A percentile compares a stretch with the other conserved stretches of the same genome.
These are phyloP conservation scores for Chloroclystis v-ata DNA, from an alignment of 2,888 invertebrate species.

Conservation along the genomic window DNA sequence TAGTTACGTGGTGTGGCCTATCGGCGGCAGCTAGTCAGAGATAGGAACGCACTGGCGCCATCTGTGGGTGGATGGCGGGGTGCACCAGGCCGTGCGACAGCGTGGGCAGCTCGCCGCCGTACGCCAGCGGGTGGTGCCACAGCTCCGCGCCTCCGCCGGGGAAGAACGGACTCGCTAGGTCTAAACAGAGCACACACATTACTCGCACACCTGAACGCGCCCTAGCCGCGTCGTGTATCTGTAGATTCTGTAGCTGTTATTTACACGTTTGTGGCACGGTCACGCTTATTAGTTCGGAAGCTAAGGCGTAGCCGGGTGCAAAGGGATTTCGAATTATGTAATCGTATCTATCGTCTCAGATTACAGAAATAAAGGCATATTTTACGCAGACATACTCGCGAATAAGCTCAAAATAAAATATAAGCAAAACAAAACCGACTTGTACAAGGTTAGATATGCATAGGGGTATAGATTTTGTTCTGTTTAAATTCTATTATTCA, in stretches of 20 bases:
- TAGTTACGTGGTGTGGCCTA: slow-evolving; percentile 83
- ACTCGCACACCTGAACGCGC: slow-evolving; percentile 18
- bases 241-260: slow-evolving; percentile 46
- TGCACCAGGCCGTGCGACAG: slow-evolving; percentile 95
- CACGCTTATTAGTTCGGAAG: slow-evolving; percentile 17
- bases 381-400: too few relatives aligned
- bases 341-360: too few relatives aligned
- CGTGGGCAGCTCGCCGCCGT: slow-evolving; percentile 89
- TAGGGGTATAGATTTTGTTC: too few relatives aligned
- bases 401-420: too few relatives aligned
- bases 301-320: slow-evolving; percentile 4
- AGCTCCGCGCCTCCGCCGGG: slow-evolving; percentile 91
- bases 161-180: slow-evolving; percentile 97
- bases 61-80: slow-evolving; percentile 97
- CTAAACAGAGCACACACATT: slow-evolving; percentile 74
- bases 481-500: background rate
- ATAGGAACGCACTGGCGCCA: slow-evolving; percentile 96
- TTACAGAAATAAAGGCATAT: too few relatives aligned
- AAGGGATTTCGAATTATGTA: too few relatives aligned
- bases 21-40: slow-evolving; percentile 97
- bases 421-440: too few relatives aligned
- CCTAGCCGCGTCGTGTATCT: slow-evolving; percentile 25
- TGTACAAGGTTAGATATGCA: too few relatives aligned
- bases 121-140: slow-evolving; percentile 93
- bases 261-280: slow-evolving; percentile 59